Evolutionary conservation across 2,113 vertebrate genomes (phyloP).

Genomic region (Gallinago jamesoni): DNA sequence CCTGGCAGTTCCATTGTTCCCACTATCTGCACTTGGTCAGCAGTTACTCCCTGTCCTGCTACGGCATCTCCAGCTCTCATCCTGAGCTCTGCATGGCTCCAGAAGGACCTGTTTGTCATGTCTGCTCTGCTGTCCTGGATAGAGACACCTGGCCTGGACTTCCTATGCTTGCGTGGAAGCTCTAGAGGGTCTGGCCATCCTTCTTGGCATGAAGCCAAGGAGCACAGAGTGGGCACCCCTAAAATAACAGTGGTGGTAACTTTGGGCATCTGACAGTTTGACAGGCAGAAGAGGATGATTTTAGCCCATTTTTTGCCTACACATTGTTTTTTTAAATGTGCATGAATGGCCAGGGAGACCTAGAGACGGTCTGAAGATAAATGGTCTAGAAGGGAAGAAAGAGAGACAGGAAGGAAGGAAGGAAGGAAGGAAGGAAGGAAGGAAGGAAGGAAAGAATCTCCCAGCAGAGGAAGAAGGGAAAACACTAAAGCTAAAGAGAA

Average conservation of each 20-base stretch:
- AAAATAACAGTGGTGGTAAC: neutral
- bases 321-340: neutral
- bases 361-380: neutral
- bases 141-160: neutral
- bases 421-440: no score
- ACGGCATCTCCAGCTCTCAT: neutral
- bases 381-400: neutral
- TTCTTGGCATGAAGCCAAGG: neutral
- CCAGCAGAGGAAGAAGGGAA: neutral
- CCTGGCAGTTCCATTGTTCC: neutral
- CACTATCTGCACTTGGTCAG: neutral
- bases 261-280: neutral
- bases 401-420: no score
- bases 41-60: neutral
- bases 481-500: neutral
- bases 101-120: neutral
- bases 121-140: neutral
- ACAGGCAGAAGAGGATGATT: neutral
- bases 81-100: neutral
- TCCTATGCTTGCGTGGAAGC: neutral
- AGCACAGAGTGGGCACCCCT: neutral
- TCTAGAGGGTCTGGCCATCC: neutral
- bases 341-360: neutral
- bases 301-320: neutral
- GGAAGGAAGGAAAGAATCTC: neutral